Percentiles rank a stretch among this genome's conserved stretches.
Evolutionary conservation across 2,113 vertebrate genomes (phyloP).

Genomic region (Hippocampus abdominalis): DNA sequence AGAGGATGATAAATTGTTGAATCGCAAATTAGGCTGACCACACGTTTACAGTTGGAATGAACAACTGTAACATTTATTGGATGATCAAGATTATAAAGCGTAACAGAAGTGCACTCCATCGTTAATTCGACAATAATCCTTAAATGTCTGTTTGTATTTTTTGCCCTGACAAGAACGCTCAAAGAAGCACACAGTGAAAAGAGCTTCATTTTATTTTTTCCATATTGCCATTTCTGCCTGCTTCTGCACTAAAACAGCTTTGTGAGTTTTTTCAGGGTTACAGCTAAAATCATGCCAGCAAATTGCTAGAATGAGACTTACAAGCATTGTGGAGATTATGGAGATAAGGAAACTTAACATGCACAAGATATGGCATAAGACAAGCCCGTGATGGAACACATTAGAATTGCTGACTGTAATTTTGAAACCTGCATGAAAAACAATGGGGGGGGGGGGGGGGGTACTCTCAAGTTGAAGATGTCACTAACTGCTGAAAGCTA

Average conservation of each 20-base stretch:
- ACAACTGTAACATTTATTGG: not conserved
- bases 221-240: not conserved
- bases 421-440: constrained; percentile 20
- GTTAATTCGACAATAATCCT: not conserved
- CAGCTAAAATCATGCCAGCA: constrained; percentile 40
- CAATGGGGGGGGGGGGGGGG: constrained; percentile 23
- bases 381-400: constrained; percentile 16
- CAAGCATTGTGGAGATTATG: constrained; percentile 31
- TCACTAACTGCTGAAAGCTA: constrained; percentile 29
- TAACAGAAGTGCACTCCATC: no score
- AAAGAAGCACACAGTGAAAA: not conserved
- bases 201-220: not conserved
- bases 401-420: constrained; percentile 33
- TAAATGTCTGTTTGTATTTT: not conserved
- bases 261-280: constrained; percentile 11
- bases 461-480: constrained; percentile 15
- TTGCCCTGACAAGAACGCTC: not conserved
- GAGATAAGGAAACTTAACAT: constrained; percentile 34
- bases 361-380: constrained; percentile 31
- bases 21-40: not conserved
- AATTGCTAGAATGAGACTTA: constrained; percentile 29
- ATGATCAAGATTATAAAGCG: not conserved
- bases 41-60: not conserved
- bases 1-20: not conserved
- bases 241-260: not conserved